Conservation (phyloP, 2,113 vertebrate genomes). For the Istiophorus platypterus region DNA sequence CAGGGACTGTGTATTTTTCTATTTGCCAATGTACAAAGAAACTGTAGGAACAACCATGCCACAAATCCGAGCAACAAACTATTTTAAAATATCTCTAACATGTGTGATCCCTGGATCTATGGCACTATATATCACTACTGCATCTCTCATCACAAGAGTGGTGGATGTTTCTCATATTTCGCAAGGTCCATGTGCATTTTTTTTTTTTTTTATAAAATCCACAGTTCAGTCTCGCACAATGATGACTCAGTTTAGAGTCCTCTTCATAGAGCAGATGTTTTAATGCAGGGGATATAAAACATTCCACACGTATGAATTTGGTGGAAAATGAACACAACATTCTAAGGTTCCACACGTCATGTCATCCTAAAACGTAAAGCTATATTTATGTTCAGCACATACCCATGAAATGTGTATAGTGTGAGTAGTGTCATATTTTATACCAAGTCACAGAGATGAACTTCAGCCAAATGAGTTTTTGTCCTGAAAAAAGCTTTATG, state of each 20-base stretch:
- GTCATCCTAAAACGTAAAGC: neutral
- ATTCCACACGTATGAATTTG: constrained; percentile 15
- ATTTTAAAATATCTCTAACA: neutral
- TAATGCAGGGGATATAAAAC: constrained; percentile 5
- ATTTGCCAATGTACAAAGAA: neutral
- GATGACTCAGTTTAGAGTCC: constrained; percentile 9
- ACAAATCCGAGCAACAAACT: neutral
- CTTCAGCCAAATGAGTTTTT: neutral
- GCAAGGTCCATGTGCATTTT: neutral
- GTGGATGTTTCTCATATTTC: constrained; percentile 18
- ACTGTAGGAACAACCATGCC: neutral
- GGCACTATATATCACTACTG: neutral
- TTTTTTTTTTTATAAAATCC: neutral
- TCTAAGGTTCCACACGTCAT: constrained; percentile 6
- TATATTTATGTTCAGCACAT: constrained; percentile 9
- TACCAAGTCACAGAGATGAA: constrained; percentile 11
- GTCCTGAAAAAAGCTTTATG: neutral
- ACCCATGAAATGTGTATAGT: neutral
- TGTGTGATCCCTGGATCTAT: neutral
- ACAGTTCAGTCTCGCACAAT: neutral
- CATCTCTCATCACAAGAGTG: neutral
- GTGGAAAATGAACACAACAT: constrained; percentile 2
- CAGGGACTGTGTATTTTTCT: too few species aligned
- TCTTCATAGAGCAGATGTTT: constrained; percentile 9
- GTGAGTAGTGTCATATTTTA: neutral